Evolutionary conservation across 2,113 vertebrate genomes (phyloP).

Genomic region (Caretta caretta): DNA sequence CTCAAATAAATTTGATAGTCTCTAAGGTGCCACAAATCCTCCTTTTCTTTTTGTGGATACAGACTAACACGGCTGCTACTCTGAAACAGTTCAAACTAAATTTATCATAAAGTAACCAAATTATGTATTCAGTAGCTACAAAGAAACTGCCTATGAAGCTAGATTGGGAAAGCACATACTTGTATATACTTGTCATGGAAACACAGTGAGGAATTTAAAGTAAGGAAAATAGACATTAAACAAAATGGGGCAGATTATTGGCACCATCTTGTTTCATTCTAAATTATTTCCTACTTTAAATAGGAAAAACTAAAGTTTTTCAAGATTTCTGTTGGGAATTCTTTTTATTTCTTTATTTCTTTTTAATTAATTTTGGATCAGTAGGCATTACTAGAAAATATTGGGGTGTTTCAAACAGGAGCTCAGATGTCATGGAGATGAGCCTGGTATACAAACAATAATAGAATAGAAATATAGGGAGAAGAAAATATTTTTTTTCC

Average conservation of each 20-base stretch:
- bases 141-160: neutral
- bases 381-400: neutral
- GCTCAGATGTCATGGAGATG: neutral
- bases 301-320: neutral
- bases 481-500: neutral
- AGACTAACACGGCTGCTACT: no score
- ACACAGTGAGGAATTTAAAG: neutral
- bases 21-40: no score
- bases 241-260: neutral
- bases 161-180: neutral
- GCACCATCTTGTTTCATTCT: neutral
- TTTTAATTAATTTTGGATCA: neutral
- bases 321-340: neutral
- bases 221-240: neutral
- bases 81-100: neutral
- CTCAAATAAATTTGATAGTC: no score
- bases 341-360: neutral
- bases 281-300: neutral
- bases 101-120: neutral
- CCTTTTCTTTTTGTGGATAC: no score
- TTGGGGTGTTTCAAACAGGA: neutral
- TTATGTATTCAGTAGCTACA: neutral
- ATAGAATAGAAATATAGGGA: neutral
- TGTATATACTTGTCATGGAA: neutral
- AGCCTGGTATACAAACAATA: neutral